Evolutionary conservation across 53 echinoderm and acorn worm genomes (phyloP), one percentile per base, ranked within the genome.

Genomic region (Echinometra lucunter): DNA sequence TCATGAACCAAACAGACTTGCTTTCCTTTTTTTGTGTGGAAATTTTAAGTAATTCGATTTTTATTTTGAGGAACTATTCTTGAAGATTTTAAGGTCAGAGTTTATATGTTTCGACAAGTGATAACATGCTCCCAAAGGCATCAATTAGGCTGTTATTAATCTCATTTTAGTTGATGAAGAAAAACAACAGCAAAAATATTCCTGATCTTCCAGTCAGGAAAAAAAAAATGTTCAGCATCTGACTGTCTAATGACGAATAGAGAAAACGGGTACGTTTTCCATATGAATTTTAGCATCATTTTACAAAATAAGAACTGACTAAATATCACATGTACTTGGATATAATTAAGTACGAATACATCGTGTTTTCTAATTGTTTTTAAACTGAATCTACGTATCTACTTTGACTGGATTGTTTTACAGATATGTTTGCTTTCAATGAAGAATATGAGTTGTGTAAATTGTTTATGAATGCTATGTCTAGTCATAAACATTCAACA

Each of bases 11-110:
- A 85, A 27, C 9, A 57, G 89, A 38, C 30, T 32, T n/a, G 30
- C 13, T 58, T 60, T 34, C 35, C 89, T 89, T 88, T 89, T 60
- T 60, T 37, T 60, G 38, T n/a, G n/a, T n/a, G n/a, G n/a, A 32
- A 37, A 60, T 60, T 60, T 56, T 23, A 35, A 58, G 58, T 58
- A 58, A 89, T 60, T 58, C 49, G 15, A 49, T 85, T 85, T 85
- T 72, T 35, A 72, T 72, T 35, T 35, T 72, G 35, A 32, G 30
- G 35, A 72, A 72, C 3, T 32, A 72, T 34, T 34, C 16, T 72
- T 35, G 15, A 72, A 32, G 35, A 30, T 72, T 23, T 25, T 1
- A 69, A 30, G 32, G 34, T 69, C 34, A 69, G 11, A 32, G 69
- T 6, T 69, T 34, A 32, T 30, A 69, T 4, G 6, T 63, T 23